phyloP scores from a whole-genome alignment of 2,797 vertebrate genomes.

The Acipenser transmontanus region DNA sequence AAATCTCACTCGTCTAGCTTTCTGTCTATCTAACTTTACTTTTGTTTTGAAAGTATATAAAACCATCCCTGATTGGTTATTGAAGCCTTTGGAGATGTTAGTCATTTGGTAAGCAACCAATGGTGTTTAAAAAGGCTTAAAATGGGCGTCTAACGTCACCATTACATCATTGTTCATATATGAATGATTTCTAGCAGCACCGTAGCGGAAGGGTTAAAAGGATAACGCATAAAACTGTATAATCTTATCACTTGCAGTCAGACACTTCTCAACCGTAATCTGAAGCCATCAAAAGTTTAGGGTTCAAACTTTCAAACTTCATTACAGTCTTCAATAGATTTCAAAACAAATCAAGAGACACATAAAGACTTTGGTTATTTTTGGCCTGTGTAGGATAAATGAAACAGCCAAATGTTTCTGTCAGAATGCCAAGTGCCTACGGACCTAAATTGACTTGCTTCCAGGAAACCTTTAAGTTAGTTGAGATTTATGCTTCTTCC shows the following conservation, averaged over 20 bases:
- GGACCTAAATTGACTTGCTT: constrained; percentile 50
- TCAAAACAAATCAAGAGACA: constrained; percentile 75
- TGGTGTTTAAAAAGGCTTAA: no score
- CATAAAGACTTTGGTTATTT: constrained; percentile 60
- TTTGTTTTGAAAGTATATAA: no score
- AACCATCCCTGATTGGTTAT: no score
- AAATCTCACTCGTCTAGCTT: no score
- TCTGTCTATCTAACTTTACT: no score
- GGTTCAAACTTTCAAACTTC: constrained; percentile 53
- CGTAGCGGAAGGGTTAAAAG: no score
- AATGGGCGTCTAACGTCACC: no score
- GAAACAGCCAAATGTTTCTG: constrained; percentile 59
- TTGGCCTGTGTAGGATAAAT: constrained; percentile 56
- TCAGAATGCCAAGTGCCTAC: constrained; percentile 56
- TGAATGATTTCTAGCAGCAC: no score
- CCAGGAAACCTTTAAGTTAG: constrained; percentile 57
- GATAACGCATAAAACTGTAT: no score
- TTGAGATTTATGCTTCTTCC: constrained; percentile 52
- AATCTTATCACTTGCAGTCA: neutral
- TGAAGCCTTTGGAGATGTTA: no score
- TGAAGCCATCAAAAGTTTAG: constrained; percentile 47
- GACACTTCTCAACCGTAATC: constrained; percentile 23
- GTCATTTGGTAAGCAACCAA: no score
- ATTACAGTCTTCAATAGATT: constrained; percentile 59
- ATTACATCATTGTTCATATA: no score